Evolutionary conservation across 2,797 vertebrate genomes (phyloP), one percentile per base, ranked within the genome.

Genomic region (Leptodactylus fallax): DNA sequence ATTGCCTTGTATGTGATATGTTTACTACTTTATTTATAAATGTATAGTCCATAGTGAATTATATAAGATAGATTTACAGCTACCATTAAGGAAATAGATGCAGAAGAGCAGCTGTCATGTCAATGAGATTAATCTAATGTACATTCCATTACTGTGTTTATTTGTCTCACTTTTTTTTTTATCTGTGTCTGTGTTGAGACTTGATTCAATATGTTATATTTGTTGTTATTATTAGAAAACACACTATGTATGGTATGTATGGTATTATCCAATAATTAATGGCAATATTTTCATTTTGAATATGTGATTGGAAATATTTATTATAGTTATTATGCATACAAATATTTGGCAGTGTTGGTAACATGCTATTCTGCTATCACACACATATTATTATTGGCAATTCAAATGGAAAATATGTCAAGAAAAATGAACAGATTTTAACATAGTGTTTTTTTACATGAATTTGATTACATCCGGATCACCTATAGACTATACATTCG

Each of bases 111-210:
- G n/a, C n/a, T n/a, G n/a, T n/a, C 49, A 87, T 51, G 63, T 72
- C 63, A 72, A 7, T 12, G 3, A 81, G 65, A 80, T 71, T 71
- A 71, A 60, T 67, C 60, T 60, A 25, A 58, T 27, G 21, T 81
- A 77, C 13, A 53, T 53, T 53, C 51, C 78, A 56, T 58, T 27
- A 69, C 56, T 36, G 36, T 36, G 61, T 61, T 81, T 60, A 45
- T 72, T 81, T 81, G 36, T 2, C 67, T 72, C 16, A 74, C 49
- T 65, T 71, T 4, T 36, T 36, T 36, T 36, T 2, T 36, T 78
- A 87, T 87, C 85, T 74, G 79, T 74, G 45, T 71, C 55, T 81
- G 45, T 45, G 56, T 61, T 74, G 55, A 60, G 55, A 87, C 55
- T 72, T 72, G 19, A 36, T 36, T 36, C 55, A 51, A 53, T 77